phyloP scores from a whole-genome alignment of 2,797 vertebrate genomes.

The Gobionotothen gibberifrons region DNA sequence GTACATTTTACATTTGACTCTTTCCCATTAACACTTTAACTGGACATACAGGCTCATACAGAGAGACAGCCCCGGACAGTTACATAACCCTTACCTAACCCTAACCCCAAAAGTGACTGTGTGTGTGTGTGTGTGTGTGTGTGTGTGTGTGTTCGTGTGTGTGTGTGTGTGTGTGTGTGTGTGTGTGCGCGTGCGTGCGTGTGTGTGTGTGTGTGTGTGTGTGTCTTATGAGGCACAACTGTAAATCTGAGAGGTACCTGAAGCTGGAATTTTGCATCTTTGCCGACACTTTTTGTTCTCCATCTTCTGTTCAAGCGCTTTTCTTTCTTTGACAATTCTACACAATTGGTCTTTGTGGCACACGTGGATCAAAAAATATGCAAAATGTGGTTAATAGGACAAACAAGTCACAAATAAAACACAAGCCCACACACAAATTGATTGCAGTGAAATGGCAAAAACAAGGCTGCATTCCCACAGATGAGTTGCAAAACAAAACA shows the following conservation, averaged over 20 bases:
- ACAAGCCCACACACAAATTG: conserved; percentile 44
- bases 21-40: background rate
- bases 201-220: background rate
- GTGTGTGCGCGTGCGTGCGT: conserved; percentile 16
- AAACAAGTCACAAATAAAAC: conserved; percentile 64
- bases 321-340: conserved; percentile 99
- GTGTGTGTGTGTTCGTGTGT: background rate
- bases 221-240: background rate
- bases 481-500: conserved; percentile 55
- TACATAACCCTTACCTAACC: too few species aligned
- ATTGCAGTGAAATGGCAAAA: conserved; percentile 65
- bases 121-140: too few species aligned
- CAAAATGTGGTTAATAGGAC: conserved; percentile 78
- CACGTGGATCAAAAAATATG: conserved; percentile 86
- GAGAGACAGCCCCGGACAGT: too few species aligned
- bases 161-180: conserved; percentile 4
- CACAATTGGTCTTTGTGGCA: conserved; percentile 96
- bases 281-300: conserved; percentile 99
- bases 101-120: too few species aligned
- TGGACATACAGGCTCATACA: background rate
- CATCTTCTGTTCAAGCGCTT: conserved; percentile 98
- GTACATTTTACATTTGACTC: background rate
- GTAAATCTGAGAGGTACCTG: conserved; percentile 89
- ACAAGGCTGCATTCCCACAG: conserved; percentile 16
- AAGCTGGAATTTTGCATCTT: conserved; percentile 99